Evolutionary conservation across 2,797 vertebrate genomes (phyloP), one percentile per base, ranked within the genome.

Genomic region (Serranus cabrilla): DNA sequence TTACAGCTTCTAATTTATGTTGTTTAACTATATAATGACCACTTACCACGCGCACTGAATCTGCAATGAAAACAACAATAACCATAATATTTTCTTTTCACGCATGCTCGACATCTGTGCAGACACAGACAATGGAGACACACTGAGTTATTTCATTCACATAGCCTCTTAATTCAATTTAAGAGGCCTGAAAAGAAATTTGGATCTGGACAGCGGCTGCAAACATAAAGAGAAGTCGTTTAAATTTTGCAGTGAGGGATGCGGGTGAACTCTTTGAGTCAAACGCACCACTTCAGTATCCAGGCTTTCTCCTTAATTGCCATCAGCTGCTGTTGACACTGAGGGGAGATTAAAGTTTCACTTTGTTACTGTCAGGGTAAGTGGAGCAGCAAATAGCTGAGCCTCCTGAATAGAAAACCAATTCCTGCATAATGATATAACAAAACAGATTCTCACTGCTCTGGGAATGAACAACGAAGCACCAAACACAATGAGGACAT

Each of bases 291-390:
- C 84, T 93, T 87, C 81, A 87, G 76, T 77, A 88, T 88, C 85
- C 84, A 83, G 85, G 72, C 78, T 78, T 85, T 87, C 81, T 93
- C 82, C 84, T 79, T 88, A 86, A 94, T 93, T 92, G 89, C 85
- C 80, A 92, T 94, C 92, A 94, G 91, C 88, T 92, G 88, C 89
- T 92, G 92, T 92, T 91, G 92, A 94, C 91, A 88, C 87, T 89
- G 86, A 90, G 87, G 91, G 83, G 87, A 93, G 89, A 92, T 91
- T 91, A 90, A 92, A 94, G 90, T 94, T 94, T 94, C 91, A 94
- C 94, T 94, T 93, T 95, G 93, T 94, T 94, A 87, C 91, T 91
- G 92, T 94, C 92, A 86, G 88, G 91, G 92, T 91, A 92, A 94
- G 93, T 90, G 89, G 91, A 94, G 91, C 93, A 93, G 91, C 91